phyloP scores from a whole-genome alignment of 2,113 vertebrate species.

The Chiloscyllium plagiosum region DNA sequence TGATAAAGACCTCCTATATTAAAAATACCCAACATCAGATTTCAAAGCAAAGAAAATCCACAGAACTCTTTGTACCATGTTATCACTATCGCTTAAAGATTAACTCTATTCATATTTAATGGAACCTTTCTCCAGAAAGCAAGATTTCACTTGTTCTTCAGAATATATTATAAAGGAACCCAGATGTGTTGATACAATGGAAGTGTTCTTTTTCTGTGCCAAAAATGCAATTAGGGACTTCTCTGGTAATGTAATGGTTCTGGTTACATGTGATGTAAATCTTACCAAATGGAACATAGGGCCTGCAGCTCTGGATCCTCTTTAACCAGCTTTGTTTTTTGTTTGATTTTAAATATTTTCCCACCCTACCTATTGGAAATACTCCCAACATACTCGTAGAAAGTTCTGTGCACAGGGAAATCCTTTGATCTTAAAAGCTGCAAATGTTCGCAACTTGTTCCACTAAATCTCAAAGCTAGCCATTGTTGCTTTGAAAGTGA shows the following conservation, averaged over 20 bases:
- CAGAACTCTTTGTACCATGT: background rate
- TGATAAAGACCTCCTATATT: background rate
- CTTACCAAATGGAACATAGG: background rate
- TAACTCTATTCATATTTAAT: slow-evolving; percentile 29
- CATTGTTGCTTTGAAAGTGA: background rate
- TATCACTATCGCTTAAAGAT: background rate
- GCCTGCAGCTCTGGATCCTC: background rate
- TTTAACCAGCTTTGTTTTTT: background rate
- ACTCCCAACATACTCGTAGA: background rate
- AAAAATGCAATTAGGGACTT: background rate
- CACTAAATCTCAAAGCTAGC: background rate
- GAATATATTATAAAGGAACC: background rate
- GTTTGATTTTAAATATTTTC: background rate
- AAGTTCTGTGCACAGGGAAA: background rate
- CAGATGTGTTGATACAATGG: background rate
- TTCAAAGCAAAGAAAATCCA: background rate
- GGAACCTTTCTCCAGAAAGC: background rate
- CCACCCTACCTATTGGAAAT: background rate
- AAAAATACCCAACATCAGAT: background rate
- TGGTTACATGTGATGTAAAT: background rate
- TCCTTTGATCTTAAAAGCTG: slow-evolving; percentile 16
- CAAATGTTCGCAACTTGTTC: background rate
- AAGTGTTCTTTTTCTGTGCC: background rate
- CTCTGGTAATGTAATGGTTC: background rate
- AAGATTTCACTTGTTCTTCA: background rate